Evolutionary conservation across 2,113 vertebrate species (phyloP).

Genomic region (Pluvialis apricaria): DNA sequence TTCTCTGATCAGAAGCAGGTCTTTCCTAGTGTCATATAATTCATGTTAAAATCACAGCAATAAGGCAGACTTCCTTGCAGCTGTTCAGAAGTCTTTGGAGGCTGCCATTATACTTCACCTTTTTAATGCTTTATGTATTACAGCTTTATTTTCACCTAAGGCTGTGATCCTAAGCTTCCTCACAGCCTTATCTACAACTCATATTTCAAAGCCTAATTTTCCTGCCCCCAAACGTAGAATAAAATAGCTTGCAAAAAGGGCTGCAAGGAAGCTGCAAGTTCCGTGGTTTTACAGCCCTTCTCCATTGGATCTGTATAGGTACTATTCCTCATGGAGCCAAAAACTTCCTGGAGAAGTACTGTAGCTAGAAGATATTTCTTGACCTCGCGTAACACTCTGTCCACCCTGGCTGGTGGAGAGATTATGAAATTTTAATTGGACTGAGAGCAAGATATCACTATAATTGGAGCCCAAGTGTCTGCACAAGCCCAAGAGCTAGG

Average conservation of each 20-base stretch:
- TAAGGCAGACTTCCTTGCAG: conserved; percentile 54
- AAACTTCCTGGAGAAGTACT: conserved; percentile 52
- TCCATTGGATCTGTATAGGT: conserved; percentile 34
- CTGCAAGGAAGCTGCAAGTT: conserved; percentile 54
- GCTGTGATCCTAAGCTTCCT: conserved; percentile 62
- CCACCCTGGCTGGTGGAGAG: conserved; percentile 43
- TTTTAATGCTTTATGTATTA: conserved; percentile 65
- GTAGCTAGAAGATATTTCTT: conserved; percentile 66
- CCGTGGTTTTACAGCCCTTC: conserved; percentile 4
- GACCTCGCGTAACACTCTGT: conserved; percentile 56
- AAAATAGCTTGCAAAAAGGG: conserved; percentile 52
- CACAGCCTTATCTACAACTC: conserved; percentile 53
- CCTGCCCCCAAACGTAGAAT: conserved; percentile 51
- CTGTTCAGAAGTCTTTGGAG: conserved; percentile 52
- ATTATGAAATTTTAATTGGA: conserved; percentile 75
- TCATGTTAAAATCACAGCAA: conserved; percentile 52
- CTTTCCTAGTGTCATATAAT: conserved; percentile 34
- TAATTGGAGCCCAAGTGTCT: conserved; percentile 71
- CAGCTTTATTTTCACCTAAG: conserved; percentile 65
- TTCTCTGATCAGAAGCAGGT: not conserved
- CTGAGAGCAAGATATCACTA: conserved; percentile 70
- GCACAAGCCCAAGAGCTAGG: not conserved
- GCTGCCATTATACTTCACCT: conserved; percentile 50
- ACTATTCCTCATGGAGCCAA: conserved; percentile 49
- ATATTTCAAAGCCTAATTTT: conserved; percentile 67